Evolutionary conservation across 2,888 invertebrate species (phyloP).

Genomic region (Stenolophus ochropezus): DNA sequence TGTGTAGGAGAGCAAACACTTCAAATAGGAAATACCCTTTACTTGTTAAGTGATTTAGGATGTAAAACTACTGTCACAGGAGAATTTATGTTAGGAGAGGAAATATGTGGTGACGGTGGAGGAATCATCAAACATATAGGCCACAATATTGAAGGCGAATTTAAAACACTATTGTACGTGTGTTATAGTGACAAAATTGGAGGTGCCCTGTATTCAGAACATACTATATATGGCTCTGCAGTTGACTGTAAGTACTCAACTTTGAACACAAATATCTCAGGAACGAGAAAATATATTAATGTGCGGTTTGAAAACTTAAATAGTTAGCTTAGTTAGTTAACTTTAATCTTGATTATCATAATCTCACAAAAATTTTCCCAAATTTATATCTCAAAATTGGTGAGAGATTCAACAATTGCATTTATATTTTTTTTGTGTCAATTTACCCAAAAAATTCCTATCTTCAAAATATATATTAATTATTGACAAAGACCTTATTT

Average conservation of each 20-base stretch:
- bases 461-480: too few species aligned
- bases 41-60: constrained; percentile 65
- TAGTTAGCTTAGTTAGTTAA: too few species aligned
- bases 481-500: too few species aligned
- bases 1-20: constrained; percentile 65
- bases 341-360: too few species aligned
- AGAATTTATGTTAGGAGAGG: constrained; percentile 11
- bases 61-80: constrained; percentile 67
- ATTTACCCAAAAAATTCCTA: too few species aligned
- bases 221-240: constrained; percentile 70
- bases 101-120: constrained; percentile 16
- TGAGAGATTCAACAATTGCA: too few species aligned
- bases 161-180: constrained; percentile 66
- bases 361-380: too few species aligned
- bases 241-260: constrained; percentile 68
- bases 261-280: background rate
- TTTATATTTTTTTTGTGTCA: too few species aligned
- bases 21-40: constrained; percentile 58
- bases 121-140: constrained; percentile 51
- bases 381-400: too few species aligned
- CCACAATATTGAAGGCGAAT: constrained; percentile 10
- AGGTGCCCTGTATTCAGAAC: constrained; percentile 69
- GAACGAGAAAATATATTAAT: background rate
- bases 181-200: constrained; percentile 70
- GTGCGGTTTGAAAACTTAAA: background rate